Evolutionary conservation across 2,888 invertebrate genomes (phyloP).

Genomic region (Andrena haemorrhoa): DNA sequence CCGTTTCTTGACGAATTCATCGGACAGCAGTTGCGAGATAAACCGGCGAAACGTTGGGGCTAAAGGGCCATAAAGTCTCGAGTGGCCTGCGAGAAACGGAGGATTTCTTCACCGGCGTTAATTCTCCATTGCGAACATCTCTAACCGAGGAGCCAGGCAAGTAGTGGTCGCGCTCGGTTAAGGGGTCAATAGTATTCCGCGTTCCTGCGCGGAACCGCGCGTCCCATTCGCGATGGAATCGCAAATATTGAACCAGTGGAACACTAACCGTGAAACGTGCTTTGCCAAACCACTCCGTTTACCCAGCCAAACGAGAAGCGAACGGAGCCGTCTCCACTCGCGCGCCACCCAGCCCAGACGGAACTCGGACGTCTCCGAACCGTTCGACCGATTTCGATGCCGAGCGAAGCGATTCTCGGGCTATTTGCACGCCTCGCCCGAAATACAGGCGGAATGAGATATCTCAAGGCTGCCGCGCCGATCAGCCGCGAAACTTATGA

Average conservation of each 20-base stretch:
- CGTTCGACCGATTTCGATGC: not conserved
- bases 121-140: slow-evolving; percentile 25
- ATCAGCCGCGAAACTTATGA: not conserved
- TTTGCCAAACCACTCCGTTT: not conserved
- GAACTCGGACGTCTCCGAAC: not conserved
- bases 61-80: no score
- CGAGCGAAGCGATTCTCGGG: not conserved
- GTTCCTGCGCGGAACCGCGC: slow-evolving; percentile 7
- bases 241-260: slow-evolving; percentile 55
- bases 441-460: not conserved
- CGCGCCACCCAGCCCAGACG: not conserved
- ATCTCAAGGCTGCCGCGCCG: not conserved
- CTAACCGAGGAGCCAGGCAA: not conserved
- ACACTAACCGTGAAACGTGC: slow-evolving; percentile 47
- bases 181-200: slow-evolving; percentile 54
- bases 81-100: no score
- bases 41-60: no score
- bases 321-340: not conserved
- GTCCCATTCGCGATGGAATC: slow-evolving; percentile 36
- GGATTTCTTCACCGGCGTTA: not conserved
- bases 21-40: no score
- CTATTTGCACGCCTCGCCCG: not conserved
- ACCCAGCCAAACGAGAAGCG: not conserved
- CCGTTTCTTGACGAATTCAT: no score
- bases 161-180: slow-evolving; percentile 44